Base-by-base conservation (phyloP, 2,113 vertebrate species). In the Podilymbus podiceps region DNA sequence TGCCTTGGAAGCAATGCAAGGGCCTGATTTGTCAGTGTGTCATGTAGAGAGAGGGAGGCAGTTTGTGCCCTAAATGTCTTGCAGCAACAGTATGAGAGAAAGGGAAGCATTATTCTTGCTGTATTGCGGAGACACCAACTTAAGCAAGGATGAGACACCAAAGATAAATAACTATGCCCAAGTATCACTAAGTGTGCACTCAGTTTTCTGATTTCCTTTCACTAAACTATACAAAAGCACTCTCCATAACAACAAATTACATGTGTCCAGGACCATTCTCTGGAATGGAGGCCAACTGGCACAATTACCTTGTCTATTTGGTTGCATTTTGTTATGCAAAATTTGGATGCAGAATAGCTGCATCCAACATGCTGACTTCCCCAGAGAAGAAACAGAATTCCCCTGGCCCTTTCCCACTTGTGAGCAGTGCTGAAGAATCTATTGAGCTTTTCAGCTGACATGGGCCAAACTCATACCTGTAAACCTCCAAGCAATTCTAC, bases 341-440 rank as follows among this genome's bases (percentile, higher is more conserved):
- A 81, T 46, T 12, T 62, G 40, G 77, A 72, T 38, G 42, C 17
- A 66, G 18, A 62, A 72, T 1, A 81, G 35, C n/a, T 31, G 38
- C 64, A 52, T 58, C 16, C 53, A 85, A 49, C 81, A 81, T 9
- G 27, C 6, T 69, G n/a, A 27, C 44, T 21, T 42, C n/a, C n/a
- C n/a, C n/a, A n/a, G n/a, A n/a, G n/a, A n/a, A n/a, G n/a, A n/a
- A n/a, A n/a, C n/a, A 64, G 46, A 77, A 85, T 68, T 44, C 23
- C 42, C 44, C 14, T 7, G 15, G 42, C 47, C 56, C 38, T 22
- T 53, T 82, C 30, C 44, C 23, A 73, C 38, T 80, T 16, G 11
- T 5, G 12, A 44, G 49, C 0, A 0, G 9, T 12, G 25, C 22
- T 0, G 6, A 58, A 30, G 23, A 82, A 38, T 56, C 11, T 55